phyloP scores from a whole-genome alignment of 1,140 invertebrate genomes.

The Cyrtorhinus lividipennis region DNA sequence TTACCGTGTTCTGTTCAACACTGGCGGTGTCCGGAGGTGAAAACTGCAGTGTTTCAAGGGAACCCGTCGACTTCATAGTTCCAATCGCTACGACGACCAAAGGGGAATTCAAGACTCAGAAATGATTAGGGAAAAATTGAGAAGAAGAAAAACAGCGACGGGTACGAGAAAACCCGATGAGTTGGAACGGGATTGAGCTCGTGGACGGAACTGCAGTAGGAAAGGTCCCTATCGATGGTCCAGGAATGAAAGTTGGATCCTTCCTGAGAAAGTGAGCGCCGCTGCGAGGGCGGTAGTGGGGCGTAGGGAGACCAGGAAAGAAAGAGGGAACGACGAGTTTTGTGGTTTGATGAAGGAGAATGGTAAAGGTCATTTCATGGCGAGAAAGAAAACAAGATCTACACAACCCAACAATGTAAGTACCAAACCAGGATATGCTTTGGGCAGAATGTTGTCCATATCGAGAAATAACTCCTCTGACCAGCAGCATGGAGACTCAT shows the following conservation, averaged over 20 bases:
- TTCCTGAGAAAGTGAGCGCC: conserved; percentile 10
- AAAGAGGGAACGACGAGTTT: not conserved
- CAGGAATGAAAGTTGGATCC: not conserved
- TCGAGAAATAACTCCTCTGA: too few species aligned
- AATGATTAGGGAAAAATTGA: too few species aligned
- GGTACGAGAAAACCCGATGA: too few species aligned
- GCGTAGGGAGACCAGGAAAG: not conserved
- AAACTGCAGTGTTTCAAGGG: conserved; percentile 4
- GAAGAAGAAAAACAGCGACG: too few species aligned
- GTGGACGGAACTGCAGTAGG: not conserved
- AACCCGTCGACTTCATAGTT: conserved; percentile 15
- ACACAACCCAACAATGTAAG: too few species aligned
- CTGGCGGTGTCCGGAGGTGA: not conserved
- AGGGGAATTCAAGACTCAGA: too few species aligned
- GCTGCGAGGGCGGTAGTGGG: conserved; percentile 9
- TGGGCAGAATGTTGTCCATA: too few species aligned
- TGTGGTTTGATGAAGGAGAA: not conserved
- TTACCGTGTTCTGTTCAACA: conserved; percentile 3
- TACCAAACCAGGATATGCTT: too few species aligned
- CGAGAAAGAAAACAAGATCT: too few species aligned
- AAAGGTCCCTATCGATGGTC: not conserved
- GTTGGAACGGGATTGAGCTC: not conserved
- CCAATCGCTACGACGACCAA: too few species aligned
- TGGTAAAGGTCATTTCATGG: too few species aligned
- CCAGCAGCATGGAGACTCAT: too few species aligned